Conservation (phyloP, 35 echinoderm and acorn worm genomes). For the Amphiura filiformis region DNA sequence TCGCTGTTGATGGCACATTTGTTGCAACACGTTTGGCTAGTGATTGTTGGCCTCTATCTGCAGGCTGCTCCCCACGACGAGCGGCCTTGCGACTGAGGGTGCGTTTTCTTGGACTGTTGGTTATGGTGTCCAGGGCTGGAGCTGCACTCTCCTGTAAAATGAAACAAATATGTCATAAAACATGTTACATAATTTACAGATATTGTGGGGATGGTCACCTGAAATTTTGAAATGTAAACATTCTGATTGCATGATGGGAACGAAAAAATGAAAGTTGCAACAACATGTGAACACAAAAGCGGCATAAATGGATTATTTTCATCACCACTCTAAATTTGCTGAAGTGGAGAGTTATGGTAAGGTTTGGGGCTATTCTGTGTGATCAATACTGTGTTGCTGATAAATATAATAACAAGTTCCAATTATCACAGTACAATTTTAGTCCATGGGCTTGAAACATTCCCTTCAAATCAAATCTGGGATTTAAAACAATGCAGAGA, state of each 20-base stretch:
- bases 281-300: too few species aligned
- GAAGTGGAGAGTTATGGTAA: too few species aligned
- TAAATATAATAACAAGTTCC: too few species aligned
- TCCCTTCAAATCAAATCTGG: too few species aligned
- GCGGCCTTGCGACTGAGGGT: neutral
- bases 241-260: neutral
- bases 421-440: too few species aligned
- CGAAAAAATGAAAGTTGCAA: neutral
- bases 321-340: too few species aligned
- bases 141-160: neutral
- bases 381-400: too few species aligned
- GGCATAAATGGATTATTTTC: too few species aligned
- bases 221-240: neutral
- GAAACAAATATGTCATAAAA: neutral
- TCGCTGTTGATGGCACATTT: neutral
- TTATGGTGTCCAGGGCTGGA: conserved; percentile 36
- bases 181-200: neutral
- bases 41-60: neutral
- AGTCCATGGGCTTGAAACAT: too few species aligned
- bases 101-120: conserved; percentile 41
- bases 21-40: neutral
- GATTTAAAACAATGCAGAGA: too few species aligned
- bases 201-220: neutral
- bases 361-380: too few species aligned
- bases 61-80: neutral